These are phyloP conservation scores for Pachyrhynchus sulphureomaculatus DNA, from an alignment of 1,140 invertebrate genomes.

Conservation along the genomic window DNA sequence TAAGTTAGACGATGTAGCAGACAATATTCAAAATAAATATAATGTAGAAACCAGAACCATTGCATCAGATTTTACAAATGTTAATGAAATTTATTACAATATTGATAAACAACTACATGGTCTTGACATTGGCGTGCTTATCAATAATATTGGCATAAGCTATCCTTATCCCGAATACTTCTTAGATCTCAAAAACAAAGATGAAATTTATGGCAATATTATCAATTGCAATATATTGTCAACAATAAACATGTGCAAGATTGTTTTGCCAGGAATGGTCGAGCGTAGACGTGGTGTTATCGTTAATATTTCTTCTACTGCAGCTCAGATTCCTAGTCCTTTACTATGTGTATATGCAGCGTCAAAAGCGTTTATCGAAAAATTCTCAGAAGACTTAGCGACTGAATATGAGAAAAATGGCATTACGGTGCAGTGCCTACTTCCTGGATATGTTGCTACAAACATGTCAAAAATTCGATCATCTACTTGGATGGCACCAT, in stretches of 20 bases:
- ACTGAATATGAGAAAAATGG: conserved; percentile 77
- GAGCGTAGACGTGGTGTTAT: conserved; percentile 81
- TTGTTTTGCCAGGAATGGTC: conserved; percentile 89
- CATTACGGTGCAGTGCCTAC: conserved; percentile 80
- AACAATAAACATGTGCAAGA: conserved; percentile 77
- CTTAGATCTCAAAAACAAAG: conserved; percentile 65
- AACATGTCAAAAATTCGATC: conserved; percentile 89
- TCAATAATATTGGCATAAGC: conserved; percentile 95
- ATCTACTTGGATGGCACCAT: conserved; percentile 78
- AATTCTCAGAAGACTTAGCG: conserved; percentile 77
- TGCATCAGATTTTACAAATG: conserved; percentile 78
- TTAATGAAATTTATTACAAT: conserved; percentile 69
- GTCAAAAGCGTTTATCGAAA: conserved; percentile 86
- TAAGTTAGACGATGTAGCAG: conserved; percentile 79
- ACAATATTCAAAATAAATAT: conserved; percentile 74
- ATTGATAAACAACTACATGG: conserved; percentile 74
- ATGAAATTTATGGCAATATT: conserved; percentile 59
- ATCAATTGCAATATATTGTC: conserved; percentile 74
- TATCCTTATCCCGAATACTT: conserved; percentile 88
- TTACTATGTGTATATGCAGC: conserved; percentile 86
- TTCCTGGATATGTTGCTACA: conserved; percentile 88
- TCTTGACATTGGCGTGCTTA: conserved; percentile 86
- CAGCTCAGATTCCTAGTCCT: conserved; percentile 77
- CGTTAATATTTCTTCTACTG: conserved; percentile 89
- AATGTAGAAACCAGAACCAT: conserved; percentile 80